Percentiles rank a stretch among this genome's conserved stretches.
These are phyloP conservation scores for Corydoras sp. DNA, from an alignment of 2,113 vertebrate species.

Conservation along the genomic window DNA sequence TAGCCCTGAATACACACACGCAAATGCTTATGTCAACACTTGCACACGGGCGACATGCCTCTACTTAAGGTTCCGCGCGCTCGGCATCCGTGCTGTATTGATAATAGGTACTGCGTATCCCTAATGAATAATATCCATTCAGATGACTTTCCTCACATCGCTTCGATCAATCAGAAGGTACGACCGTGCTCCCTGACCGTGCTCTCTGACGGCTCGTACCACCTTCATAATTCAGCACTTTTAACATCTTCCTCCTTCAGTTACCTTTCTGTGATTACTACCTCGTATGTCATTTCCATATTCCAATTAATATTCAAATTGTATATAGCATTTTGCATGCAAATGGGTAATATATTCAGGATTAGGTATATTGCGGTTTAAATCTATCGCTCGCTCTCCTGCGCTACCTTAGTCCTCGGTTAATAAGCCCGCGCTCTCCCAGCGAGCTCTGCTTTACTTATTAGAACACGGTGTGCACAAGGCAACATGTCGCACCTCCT, in stretches of 20 bases:
- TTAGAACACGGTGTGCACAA: slow-evolving; percentile 69
- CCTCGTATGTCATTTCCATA: slow-evolving; percentile 43
- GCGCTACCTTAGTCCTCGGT: slow-evolving; percentile 57
- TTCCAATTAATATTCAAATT: slow-evolving; percentile 74
- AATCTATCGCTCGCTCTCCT: slow-evolving; percentile 59
- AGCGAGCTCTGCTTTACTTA: slow-evolving; percentile 68
- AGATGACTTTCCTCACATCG: too few species aligned
- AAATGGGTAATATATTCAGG: slow-evolving; percentile 71
- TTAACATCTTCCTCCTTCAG: too few species aligned
- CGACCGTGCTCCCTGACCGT: too few species aligned
- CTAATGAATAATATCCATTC: too few species aligned
- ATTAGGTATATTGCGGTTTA: slow-evolving; percentile 70
- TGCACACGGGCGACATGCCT: neutral
- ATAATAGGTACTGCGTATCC: too few species aligned
- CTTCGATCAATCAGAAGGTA: too few species aligned
- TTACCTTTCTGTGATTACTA: too few species aligned
- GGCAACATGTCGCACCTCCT: slow-evolving; percentile 63
- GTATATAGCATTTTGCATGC: slow-evolving; percentile 63
- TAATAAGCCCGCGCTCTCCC: slow-evolving; percentile 66
- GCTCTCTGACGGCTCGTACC: too few species aligned
- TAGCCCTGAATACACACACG: neutral
- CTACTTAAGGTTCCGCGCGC: too few species aligned
- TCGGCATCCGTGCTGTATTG: too few species aligned
- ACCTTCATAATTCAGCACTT: too few species aligned
- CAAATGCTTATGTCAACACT: slow-evolving; percentile 13